phyloP scores from a whole-genome alignment of 2,113 vertebrate species.

The Elaphurus davidianus region DNA sequence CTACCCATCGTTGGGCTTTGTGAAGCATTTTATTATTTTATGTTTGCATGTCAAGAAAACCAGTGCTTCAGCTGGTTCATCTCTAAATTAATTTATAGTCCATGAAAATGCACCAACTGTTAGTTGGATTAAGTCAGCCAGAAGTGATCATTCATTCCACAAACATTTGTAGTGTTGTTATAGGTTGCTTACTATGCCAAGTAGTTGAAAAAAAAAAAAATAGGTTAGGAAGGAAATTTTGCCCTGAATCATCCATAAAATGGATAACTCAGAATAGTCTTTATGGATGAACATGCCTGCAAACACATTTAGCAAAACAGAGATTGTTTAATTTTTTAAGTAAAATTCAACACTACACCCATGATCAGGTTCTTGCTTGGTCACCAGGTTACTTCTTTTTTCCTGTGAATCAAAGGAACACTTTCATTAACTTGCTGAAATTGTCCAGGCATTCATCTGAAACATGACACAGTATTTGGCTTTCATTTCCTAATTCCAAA shows the following conservation, averaged over 20 bases:
- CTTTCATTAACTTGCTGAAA: background rate
- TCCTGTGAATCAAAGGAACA: background rate
- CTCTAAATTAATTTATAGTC: background rate
- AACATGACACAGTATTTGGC: background rate
- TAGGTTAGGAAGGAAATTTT: background rate
- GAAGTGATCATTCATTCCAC: background rate
- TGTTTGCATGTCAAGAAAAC: background rate
- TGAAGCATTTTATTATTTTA: background rate
- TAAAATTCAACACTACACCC: background rate
- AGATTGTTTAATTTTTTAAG: background rate
- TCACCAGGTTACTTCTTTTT: background rate
- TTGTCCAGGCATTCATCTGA: background rate
- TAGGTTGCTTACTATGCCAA: background rate
- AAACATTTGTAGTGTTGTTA: background rate
- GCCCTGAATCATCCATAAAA: background rate
- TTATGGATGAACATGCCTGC: background rate
- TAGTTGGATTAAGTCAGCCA: background rate
- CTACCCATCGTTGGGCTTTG: background rate
- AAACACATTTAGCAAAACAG: background rate
- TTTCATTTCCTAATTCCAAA: background rate
- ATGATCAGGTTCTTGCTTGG: background rate
- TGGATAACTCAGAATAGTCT: background rate
- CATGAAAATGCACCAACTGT: background rate
- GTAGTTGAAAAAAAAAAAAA: background rate
- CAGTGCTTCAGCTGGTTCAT: background rate